Evolutionary conservation across 2,113 vertebrate species (phyloP), one percentile per base, ranked within the genome.

Genomic region (Platycercus adscitus): DNA sequence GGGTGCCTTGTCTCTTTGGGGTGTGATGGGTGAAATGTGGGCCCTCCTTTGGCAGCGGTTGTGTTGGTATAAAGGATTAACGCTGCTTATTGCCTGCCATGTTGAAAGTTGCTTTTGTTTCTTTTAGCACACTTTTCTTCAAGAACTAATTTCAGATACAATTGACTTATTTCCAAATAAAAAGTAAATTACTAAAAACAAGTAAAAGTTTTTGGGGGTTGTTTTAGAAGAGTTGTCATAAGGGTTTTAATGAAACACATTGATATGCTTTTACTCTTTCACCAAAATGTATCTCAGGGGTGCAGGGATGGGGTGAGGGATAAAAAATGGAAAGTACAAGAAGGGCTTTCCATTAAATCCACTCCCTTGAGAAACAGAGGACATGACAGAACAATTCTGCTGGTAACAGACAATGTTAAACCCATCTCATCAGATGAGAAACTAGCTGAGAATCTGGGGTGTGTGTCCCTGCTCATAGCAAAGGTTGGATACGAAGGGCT

Each of bases 31-130:
- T 83, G 55, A 44, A 12, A 69, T 1, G 9, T 0, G 1, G 39
- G 6, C 5, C 13, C 33, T 65, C 35, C 49, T 26, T 69, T 12
- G 39, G 50, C n/a, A 61, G 47, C 1, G 0, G 23, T 41, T 44
- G 60, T 44, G 47, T 33, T 1, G 3, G 39, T 1, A 1, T 17
- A 53, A 53, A 46, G 39, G 15, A n/a, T 64, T 68, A 46, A 26
- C 0, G 3, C 44, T 37, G 26, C 50, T 66, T 33, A 24, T 35
- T 1, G 4, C 11, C 1, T 44, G 28, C 35, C 17, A 9, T 0
- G 1, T 44, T 15, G 43, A 52, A 39, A 78, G 41, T 29, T 89
- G 39, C 17, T 69, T 85, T 63, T 4, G 3, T 44, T 86, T 71
- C 49, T 52, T 78, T 64, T 9, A 2, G 12, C 50, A 52, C 17